Evolutionary conservation across 1,140 invertebrate genomes (phyloP).

Genomic region (Drosophila punjabiensis): DNA sequence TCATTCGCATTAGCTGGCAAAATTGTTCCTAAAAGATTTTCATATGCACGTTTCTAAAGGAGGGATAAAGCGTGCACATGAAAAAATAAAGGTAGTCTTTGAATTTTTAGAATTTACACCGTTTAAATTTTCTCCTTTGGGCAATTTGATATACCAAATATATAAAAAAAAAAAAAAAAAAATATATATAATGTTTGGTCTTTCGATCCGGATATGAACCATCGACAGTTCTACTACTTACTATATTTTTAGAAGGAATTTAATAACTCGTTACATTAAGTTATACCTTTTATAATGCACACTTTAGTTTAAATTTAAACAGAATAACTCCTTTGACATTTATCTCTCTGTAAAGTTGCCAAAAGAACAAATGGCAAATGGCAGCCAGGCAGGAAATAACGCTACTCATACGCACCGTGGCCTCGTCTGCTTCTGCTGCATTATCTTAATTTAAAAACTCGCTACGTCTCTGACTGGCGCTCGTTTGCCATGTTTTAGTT

Average conservation of each 20-base stretch:
- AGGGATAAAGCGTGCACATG: background rate
- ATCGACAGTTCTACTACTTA: too few relatives aligned
- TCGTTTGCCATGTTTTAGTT: conserved; percentile 74
- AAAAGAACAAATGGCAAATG: conserved; percentile 46
- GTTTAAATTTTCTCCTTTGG: too few relatives aligned
- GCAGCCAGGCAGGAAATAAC: conserved; percentile 67
- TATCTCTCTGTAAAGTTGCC: conserved; percentile 2
- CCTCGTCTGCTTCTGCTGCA: conserved; percentile 53
- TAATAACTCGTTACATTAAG: too few relatives aligned
- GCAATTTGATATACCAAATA: too few relatives aligned
- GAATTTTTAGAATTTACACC: background rate
- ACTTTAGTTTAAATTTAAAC: background rate
- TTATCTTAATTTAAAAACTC: conserved; percentile 80
- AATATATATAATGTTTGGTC: too few relatives aligned
- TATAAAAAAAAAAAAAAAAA: too few relatives aligned
- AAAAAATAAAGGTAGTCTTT: background rate
- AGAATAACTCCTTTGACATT: background rate
- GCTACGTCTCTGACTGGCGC: conserved; percentile 16
- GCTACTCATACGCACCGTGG: conserved; percentile 77
- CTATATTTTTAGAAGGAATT: background rate
- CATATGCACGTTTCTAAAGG: conserved; percentile 17
- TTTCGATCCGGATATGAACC: too few relatives aligned
- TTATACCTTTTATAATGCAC: background rate
- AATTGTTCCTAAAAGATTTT: conserved; percentile 75
- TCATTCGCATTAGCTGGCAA: conserved; percentile 75